Evolutionary conservation across 2,888 invertebrate genomes (phyloP).

Genomic region (Bedellia somnulentella): DNA sequence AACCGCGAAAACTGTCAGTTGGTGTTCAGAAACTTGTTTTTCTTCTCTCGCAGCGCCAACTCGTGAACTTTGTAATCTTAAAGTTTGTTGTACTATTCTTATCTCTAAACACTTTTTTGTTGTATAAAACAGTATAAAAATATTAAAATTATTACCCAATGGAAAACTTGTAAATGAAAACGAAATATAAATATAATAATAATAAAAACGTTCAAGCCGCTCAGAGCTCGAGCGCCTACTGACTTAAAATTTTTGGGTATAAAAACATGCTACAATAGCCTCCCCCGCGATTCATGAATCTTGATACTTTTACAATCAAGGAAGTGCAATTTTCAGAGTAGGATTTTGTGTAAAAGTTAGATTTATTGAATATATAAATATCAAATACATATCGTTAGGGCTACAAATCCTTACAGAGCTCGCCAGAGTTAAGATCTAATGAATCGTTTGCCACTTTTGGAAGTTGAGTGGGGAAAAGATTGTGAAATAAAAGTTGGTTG

Average conservation of each 20-base stretch:
- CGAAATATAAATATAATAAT: slow-evolving; percentile 62
- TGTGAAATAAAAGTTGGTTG: too few relatives aligned
- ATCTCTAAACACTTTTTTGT: slow-evolving; percentile 56
- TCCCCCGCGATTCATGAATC: slow-evolving; percentile 27
- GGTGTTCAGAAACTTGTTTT: slow-evolving; percentile 20
- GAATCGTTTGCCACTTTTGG: too few relatives aligned
- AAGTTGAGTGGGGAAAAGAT: too few relatives aligned
- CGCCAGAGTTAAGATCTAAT: too few relatives aligned
- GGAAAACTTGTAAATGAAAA: slow-evolving; percentile 62
- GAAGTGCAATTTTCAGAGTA: too few relatives aligned
- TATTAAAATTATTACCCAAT: slow-evolving; percentile 58
- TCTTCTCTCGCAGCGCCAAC: slow-evolving; percentile 6
- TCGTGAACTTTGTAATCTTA: background rate
- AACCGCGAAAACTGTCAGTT: slow-evolving; percentile 36
- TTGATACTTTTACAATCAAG: slow-evolving; percentile 35
- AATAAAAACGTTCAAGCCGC: slow-evolving; percentile 58
- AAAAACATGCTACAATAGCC: slow-evolving; percentile 63
- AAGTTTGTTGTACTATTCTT: slow-evolving; percentile 46
- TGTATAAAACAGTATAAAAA: slow-evolving; percentile 62
- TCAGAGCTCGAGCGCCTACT: slow-evolving; percentile 61
- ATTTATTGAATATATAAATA: too few relatives aligned
- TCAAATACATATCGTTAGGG: too few relatives aligned
- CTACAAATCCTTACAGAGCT: too few relatives aligned
- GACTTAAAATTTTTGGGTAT: slow-evolving; percentile 63
- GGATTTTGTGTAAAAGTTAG: too few relatives aligned